phyloP scores from a whole-genome alignment of 2,797 vertebrate genomes.

The Agapornis canus region DNA sequence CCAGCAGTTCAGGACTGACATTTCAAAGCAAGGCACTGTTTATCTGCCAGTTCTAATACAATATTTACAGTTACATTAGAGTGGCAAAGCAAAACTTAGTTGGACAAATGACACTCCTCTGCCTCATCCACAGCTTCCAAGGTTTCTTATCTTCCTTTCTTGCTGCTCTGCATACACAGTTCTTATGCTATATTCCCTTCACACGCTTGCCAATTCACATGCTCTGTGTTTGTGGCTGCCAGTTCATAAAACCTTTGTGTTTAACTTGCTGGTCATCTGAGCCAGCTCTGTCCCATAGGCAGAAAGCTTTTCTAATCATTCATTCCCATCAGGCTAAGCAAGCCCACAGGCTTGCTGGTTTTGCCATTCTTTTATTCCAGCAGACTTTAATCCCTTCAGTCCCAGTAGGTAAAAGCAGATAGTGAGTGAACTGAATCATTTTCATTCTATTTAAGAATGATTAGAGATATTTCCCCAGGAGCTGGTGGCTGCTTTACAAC shows the following conservation, averaged over 20 bases:
- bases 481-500: neutral
- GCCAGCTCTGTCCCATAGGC: neutral
- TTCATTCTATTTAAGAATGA: neutral
- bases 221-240: neutral
- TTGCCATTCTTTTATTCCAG: neutral
- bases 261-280: neutral
- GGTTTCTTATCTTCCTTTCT: neutral
- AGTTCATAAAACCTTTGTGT: neutral
- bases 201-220: neutral
- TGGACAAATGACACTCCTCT: neutral
- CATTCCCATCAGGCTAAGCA: neutral
- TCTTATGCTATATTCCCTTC: neutral
- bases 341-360: neutral
- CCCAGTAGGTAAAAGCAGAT: neutral
- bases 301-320: neutral
- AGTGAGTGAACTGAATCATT: neutral
- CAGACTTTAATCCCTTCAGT: neutral
- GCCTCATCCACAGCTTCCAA: neutral
- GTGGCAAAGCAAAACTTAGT: constrained; percentile 4
- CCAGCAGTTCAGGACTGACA: neutral
- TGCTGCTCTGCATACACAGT: neutral
- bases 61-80: neutral
- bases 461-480: neutral
- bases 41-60: neutral
- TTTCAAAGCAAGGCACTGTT: neutral